Conservation (phyloP, 2,113 vertebrate genomes). For the Fulica atra region DNA sequence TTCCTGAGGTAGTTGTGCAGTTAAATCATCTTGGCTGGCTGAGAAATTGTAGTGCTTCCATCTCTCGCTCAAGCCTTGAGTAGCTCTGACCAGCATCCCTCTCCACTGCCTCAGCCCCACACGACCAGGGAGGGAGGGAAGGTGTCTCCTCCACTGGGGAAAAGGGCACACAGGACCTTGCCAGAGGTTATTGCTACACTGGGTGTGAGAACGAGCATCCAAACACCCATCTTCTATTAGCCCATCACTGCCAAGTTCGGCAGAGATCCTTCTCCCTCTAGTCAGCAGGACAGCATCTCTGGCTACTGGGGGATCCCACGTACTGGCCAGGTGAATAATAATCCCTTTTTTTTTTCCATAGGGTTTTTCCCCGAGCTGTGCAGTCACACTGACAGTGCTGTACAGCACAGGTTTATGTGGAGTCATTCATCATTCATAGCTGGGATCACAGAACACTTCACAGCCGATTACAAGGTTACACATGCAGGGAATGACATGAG, state of each 20-base stretch:
- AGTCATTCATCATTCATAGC: conserved; percentile 58
- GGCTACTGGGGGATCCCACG: not conserved
- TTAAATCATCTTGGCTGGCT: not conserved
- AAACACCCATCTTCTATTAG: not conserved
- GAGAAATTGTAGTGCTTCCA: not conserved
- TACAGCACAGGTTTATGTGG: not conserved
- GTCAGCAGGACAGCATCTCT: not conserved
- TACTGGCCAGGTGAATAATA: not conserved
- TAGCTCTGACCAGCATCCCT: not conserved
- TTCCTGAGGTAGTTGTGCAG: not conserved
- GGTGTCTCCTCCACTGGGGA: not conserved
- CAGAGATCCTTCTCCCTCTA: not conserved
- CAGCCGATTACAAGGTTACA: conserved; percentile 47
- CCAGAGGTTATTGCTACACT: not conserved
- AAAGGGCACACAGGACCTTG: not conserved
- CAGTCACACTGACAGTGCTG: not conserved
- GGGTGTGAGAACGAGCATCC: not conserved
- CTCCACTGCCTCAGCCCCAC: not conserved
- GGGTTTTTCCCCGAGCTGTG: not conserved
- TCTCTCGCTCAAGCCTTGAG: not conserved
- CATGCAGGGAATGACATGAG: conserved; percentile 33
- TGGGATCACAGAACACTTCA: conserved; percentile 54
- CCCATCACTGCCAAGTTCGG: not conserved
- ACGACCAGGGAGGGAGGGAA: not conserved
- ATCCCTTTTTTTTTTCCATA: not conserved